These are phyloP conservation scores for Hydractinia symbiolongicarpus DNA, from an alignment of 30 jellyfish, hydroid and myxozoan genomes.

Conservation along the genomic window DNA sequence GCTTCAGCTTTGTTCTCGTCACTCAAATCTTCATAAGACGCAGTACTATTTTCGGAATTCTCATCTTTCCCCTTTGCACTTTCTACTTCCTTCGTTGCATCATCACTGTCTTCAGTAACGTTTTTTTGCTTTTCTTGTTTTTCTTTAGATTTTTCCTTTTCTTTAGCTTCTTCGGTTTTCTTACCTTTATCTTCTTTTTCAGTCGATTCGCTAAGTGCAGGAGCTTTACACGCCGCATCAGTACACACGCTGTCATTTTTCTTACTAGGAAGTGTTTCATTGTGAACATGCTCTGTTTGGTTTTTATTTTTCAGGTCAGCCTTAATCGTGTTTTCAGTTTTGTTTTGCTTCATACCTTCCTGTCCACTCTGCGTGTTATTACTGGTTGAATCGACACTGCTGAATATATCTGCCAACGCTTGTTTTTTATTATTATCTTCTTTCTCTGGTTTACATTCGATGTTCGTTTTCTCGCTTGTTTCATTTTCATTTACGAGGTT, in stretches of 20 bases:
- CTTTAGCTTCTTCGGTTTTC: not conserved
- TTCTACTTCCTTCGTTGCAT: constrained; percentile 1
- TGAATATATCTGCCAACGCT: not conserved
- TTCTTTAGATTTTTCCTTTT: not conserved
- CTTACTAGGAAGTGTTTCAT: not conserved
- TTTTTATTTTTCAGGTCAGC: not conserved
- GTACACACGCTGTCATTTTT: too few relatives aligned
- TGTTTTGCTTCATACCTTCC: not conserved
- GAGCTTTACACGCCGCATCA: not conserved
- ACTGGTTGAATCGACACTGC: not conserved
- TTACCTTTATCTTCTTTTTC: not conserved
- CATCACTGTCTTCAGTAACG: not conserved
- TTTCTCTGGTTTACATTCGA: not conserved
- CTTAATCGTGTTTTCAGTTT: not conserved
- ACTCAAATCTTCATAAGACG: not conserved
- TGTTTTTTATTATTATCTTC: not conserved
- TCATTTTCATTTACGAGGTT: not conserved
- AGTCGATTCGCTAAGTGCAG: not conserved
- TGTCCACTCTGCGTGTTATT: not conserved
- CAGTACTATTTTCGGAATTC: not conserved
- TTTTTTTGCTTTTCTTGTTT: not conserved
- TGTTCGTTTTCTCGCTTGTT: not conserved
- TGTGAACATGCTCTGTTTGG: not conserved
- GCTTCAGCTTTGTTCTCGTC: constrained; percentile 1
- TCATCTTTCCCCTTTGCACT: not conserved